phyloP scores from a whole-genome alignment of 1,140 invertebrate species.

The Drosophila nebulosa region DNA sequence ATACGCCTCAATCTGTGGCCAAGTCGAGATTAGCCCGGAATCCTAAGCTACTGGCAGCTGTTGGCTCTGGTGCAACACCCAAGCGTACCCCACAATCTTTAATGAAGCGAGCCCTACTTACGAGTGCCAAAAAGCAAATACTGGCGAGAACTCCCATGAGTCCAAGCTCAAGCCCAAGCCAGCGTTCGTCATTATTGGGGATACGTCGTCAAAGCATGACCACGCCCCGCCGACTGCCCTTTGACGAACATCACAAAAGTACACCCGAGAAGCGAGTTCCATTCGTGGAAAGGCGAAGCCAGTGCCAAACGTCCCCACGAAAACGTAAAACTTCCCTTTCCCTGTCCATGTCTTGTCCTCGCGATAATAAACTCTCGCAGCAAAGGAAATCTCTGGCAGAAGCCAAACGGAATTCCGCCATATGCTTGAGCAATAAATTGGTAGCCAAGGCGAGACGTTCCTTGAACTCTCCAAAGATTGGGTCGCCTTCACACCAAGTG shows the following conservation, averaged over 20 bases:
- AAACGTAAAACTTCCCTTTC: constrained; percentile 14
- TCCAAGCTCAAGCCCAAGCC: not conserved
- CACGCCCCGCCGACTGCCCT: constrained; percentile 46
- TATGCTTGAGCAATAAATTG: constrained; percentile 41
- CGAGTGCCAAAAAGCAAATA: constrained; percentile 66
- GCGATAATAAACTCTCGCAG: constrained; percentile 52
- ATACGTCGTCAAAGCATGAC: constrained; percentile 35
- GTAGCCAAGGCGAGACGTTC: constrained; percentile 61
- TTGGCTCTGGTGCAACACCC: constrained; percentile 35
- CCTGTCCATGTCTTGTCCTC: constrained; percentile 17
- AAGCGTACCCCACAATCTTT: constrained; percentile 66
- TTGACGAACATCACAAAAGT: constrained; percentile 20
- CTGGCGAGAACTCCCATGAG: constrained; percentile 8
- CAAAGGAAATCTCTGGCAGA: constrained; percentile 47
- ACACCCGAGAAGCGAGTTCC: constrained; percentile 13
- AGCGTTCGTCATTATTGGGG: constrained; percentile 3
- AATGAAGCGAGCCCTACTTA: constrained; percentile 66
- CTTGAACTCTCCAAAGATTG: constrained; percentile 37
- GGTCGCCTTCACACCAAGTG: not conserved
- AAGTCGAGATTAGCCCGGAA: constrained; percentile 15
- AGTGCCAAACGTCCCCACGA: constrained; percentile 35
- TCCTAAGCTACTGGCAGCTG: constrained; percentile 16
- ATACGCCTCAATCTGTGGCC: constrained; percentile 15
- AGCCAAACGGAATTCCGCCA: constrained; percentile 29
- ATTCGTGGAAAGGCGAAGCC: not conserved